Evolutionary conservation across 2,888 invertebrate genomes (phyloP).

Genomic region (Tachina lurida): DNA sequence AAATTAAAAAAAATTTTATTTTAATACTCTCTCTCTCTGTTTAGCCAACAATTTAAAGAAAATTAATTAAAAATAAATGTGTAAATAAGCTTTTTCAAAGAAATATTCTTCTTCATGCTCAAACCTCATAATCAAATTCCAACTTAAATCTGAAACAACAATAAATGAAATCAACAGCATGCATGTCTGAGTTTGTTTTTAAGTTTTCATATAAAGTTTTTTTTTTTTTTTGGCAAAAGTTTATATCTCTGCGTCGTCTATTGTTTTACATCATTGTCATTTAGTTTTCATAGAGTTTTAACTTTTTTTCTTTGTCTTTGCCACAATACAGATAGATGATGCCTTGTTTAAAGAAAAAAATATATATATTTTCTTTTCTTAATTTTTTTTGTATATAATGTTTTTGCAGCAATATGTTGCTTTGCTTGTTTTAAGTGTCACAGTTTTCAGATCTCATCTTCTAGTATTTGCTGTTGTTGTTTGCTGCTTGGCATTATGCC

Average conservation of each 20-base stretch:
- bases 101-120: background rate
- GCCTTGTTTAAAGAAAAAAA: conserved; percentile 27
- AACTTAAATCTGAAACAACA: conserved; percentile 42
- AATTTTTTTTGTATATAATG: conserved; percentile 17
- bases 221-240: conserved; percentile 35
- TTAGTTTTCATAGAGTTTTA: conserved; percentile 46
- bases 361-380: conserved; percentile 41
- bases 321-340: background rate
- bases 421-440: conserved; percentile 44
- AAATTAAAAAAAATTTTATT: too few species aligned
- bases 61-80: too few species aligned
- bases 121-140: conserved; percentile 33
- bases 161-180: conserved; percentile 18
- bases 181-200: conserved; percentile 55
- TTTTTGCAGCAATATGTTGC: conserved; percentile 25
- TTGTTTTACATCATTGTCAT: conserved; percentile 49
- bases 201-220: conserved; percentile 38
- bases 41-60: too few species aligned
- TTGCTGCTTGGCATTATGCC: conserved; percentile 70
- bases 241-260: conserved; percentile 21
- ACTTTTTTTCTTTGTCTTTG: conserved; percentile 19
- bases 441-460: conserved; percentile 56
- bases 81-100: too few species aligned
- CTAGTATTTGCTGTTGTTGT: conserved; percentile 43
- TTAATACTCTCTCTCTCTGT: too few species aligned